Percentiles rank a stretch among this genome's conserved stretches.
Conservation (phyloP, 2,888 invertebrate species). For the Heliconius charithonia region DNA sequence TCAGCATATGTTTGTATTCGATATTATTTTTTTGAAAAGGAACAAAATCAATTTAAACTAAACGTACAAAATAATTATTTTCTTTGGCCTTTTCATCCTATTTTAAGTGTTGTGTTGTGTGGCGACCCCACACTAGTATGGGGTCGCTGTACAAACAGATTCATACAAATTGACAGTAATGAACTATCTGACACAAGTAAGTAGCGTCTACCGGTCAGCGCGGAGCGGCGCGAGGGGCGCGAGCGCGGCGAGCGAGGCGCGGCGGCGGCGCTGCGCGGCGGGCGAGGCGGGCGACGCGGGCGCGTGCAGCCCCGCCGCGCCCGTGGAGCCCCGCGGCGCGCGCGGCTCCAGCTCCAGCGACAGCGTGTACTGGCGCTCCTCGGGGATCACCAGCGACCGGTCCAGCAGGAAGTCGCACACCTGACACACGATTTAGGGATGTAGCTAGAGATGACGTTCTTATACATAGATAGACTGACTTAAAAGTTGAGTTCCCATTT, state of each 20-base stretch:
- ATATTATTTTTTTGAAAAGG: too few relatives aligned
- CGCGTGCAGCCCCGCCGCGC: constrained; percentile 57
- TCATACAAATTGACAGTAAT: too few relatives aligned
- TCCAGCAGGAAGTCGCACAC: constrained; percentile 90
- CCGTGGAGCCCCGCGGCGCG: constrained; percentile 72
- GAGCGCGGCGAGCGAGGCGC: constrained; percentile 75
- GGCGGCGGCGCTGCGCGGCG: constrained; percentile 77
- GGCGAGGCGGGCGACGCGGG: constrained; percentile 65
- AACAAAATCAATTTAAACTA: too few relatives aligned
- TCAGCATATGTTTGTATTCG: too few relatives aligned
- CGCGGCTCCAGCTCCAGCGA: constrained; percentile 94
- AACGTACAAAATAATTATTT: neutral
- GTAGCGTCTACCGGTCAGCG: constrained; percentile 64
- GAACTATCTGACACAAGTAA: too few relatives aligned
- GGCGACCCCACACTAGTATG: too few relatives aligned
- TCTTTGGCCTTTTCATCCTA: neutral
- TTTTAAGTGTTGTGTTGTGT: too few relatives aligned
- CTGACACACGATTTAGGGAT: constrained; percentile 50
- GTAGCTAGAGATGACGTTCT: too few relatives aligned
- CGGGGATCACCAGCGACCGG: constrained; percentile 88
- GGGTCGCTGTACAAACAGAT: too few relatives aligned
- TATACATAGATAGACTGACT: too few relatives aligned
- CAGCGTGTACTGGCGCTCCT: constrained; percentile 92
- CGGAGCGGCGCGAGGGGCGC: constrained; percentile 57
- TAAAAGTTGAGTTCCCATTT: too few relatives aligned